Base-by-base conservation (phyloP, 2,888 invertebrate species). In the Plemyria rubiginata region DNA sequence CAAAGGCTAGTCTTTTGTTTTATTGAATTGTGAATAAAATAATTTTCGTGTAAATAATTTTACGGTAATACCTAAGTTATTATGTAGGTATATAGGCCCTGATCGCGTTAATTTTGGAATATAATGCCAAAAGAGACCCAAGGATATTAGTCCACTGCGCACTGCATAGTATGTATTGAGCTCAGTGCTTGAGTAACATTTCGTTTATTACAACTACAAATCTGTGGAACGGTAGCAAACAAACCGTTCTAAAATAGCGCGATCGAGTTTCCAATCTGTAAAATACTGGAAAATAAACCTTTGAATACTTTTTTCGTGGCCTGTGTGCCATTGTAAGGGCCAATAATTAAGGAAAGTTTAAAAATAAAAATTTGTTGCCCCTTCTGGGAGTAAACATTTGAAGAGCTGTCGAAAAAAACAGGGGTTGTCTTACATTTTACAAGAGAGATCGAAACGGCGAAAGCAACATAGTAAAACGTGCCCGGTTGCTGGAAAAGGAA, bases 1-100 rank as follows among this genome's bases (percentile, higher is more conserved):
- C 90, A 83, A 88, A 79, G 90, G 90, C 92, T 92, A 92, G 92
- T 92, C 92, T 85, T 82, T 84, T 70, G 70, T 62, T 70, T 80
- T 83, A 84, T 11, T 79, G 81, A 85, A 82, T 73, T 89, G 86
- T 88, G 88, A 88, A 88, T 90, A 88, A 87, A 28, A 13, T 51
- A 38, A 52, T 45, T 58, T 45, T 58, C 48, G 75, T 78, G 86
- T 88, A 88, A 86, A 88, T 89, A 87, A 67, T 54, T 58, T 66
- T 55, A 61, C 53, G 57, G 38, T 60, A 45, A 40, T 51, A 55
- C 40, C 12, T 45, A 41, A 13, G n/a, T 41, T 13, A 0, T 13
- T 41, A 41, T 7, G 13, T 41, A 41, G n/a, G 2, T 41, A 12
- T 40, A 41, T 1, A n/a, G 9, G 11, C 36, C 36, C 11, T 11